Conservation (phyloP, 2,888 invertebrate species). For the Pimpla rufipes region DNA sequence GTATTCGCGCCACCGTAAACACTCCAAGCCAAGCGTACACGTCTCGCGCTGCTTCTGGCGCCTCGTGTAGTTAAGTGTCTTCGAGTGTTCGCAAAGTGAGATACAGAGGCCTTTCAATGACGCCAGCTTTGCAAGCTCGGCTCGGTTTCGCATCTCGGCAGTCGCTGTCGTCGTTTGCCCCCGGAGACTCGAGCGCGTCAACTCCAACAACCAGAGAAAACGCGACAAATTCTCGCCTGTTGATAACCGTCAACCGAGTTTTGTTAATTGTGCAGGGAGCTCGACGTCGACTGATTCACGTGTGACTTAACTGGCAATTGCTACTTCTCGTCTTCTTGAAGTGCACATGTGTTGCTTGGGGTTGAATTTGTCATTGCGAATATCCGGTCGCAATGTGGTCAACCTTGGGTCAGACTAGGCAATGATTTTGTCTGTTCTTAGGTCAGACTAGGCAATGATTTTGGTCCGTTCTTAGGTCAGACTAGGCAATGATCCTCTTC, state of each 20-base stretch:
- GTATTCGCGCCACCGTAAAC: background rate
- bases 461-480: no score
- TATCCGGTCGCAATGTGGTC: background rate
- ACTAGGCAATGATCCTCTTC: background rate
- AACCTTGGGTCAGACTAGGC: no score
- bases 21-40: background rate
- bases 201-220: background rate
- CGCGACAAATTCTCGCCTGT: background rate
- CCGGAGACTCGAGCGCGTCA: background rate
- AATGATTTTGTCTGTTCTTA: no score
- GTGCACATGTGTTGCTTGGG: background rate
- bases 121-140: background rate
- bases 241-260: background rate
- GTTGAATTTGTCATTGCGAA: background rate
- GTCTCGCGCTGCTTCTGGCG: background rate
- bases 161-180: background rate
- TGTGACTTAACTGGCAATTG: background rate
- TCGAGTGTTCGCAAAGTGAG: background rate
- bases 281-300: background rate
- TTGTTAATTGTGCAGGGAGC: background rate
- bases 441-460: no score
- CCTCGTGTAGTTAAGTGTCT: background rate
- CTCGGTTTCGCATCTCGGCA: background rate
- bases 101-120: slow-evolving; percentile 21
- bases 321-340: background rate